Evolutionary conservation across 2,113 vertebrate genomes (phyloP).

Genomic region (Porphyrio hochstetteri): DNA sequence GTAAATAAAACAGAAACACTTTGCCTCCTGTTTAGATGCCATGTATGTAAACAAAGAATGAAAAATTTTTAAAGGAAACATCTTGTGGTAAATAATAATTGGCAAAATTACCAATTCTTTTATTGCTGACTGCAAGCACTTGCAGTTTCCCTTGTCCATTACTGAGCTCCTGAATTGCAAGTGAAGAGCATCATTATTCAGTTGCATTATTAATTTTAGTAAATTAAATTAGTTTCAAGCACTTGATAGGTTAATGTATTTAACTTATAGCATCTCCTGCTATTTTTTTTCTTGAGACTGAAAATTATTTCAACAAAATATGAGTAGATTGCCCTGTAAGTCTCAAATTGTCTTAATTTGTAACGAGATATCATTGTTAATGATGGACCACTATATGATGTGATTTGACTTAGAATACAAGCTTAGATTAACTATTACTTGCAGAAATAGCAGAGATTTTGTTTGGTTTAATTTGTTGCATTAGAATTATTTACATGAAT

Average conservation of each 20-base stretch:
- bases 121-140: slow-evolving; percentile 46
- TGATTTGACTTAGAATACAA: slow-evolving; percentile 15
- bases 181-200: slow-evolving; percentile 22
- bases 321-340: neutral
- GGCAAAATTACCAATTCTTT: slow-evolving; percentile 44
- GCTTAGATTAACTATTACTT: slow-evolving; percentile 2
- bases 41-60: slow-evolving; percentile 27
- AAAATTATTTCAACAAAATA: neutral
- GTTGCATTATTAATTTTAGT: slow-evolving; percentile 32
- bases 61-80: slow-evolving; percentile 42
- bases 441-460: neutral
- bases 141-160: slow-evolving; percentile 29
- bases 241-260: neutral
- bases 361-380: neutral
- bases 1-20: slow-evolving; percentile 6
- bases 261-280: neutral
- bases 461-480: neutral
- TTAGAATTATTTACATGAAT: neutral
- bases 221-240: neutral
- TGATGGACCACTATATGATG: neutral
- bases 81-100: slow-evolving; percentile 38
- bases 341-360: neutral
- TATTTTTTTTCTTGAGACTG: neutral
- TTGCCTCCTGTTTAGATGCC: neutral
- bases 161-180: slow-evolving; percentile 34